Percentiles rank a stretch among this genome's conserved stretches.
phyloP scores from a whole-genome alignment of 2,797 vertebrate genomes.

The Anguilla megastoma region DNA sequence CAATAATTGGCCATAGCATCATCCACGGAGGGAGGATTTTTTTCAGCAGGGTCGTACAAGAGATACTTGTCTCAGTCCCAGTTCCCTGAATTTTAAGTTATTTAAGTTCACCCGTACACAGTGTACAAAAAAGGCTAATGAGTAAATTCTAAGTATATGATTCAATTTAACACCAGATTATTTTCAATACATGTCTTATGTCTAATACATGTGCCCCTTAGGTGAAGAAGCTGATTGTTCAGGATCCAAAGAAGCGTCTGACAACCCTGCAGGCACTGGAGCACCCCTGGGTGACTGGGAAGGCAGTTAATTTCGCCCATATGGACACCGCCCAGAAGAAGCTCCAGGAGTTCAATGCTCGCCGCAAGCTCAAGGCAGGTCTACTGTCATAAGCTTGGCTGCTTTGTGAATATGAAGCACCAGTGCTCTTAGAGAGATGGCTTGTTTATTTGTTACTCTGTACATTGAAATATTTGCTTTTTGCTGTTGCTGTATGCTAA shows the following conservation, averaged over 20 bases:
- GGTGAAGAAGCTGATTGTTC: slow-evolving; percentile 85
- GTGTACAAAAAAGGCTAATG: neutral
- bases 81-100: neutral
- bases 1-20: neutral
- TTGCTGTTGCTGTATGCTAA: neutral
- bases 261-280: slow-evolving; percentile 83
- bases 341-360: slow-evolving; percentile 86
- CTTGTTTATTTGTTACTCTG: neutral
- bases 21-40: neutral
- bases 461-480: neutral
- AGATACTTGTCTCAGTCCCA: neutral
- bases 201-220: slow-evolving; percentile 48
- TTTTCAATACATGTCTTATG: neutral
- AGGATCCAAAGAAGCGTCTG: slow-evolving; percentile 84
- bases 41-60: neutral
- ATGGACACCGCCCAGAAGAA: slow-evolving; percentile 89
- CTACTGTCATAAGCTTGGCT: neutral
- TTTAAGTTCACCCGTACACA: neutral
- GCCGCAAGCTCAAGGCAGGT: slow-evolving; percentile 84
- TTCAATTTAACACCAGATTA: neutral
- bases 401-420: neutral
- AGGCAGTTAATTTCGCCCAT: slow-evolving; percentile 83
- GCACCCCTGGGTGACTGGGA: slow-evolving; percentile 86
- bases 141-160: neutral
- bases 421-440: neutral